Base-by-base conservation (phyloP, 2,113 vertebrate species). In the Bubo bubo region DNA sequence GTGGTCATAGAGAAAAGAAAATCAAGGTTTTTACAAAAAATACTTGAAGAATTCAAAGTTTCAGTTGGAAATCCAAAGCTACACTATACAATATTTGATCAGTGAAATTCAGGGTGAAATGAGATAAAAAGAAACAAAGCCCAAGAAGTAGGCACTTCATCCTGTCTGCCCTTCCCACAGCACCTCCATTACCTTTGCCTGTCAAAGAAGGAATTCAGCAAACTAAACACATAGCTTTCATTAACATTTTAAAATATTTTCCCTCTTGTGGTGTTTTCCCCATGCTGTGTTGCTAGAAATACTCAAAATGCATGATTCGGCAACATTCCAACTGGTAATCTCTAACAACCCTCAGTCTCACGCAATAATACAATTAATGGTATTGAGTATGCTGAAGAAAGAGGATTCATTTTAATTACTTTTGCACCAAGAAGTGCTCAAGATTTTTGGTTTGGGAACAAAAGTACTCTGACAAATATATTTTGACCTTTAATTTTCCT, bases 231-330 rank as follows among this genome's bases (percentile, higher is more conserved):
- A 60, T 7, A 81, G 16, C 28, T 89, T 56, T 82, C 62, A 84
- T 91, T 81, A 91, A 76, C 49, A 52, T 91, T 87, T 95, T 62
- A 1, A 93, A 85, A 62, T 87, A 76, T 79, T 85, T 97, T 92
- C 50, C 45, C 28, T 49, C 55, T 32, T 70, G 85, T 82, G 52
- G 68, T 79, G 50, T 82, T 93, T 82, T 79, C 26, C n/a, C 30
- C 50, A n/a, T 74, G 28, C 37, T 88, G 45, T 66, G 26, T 82
- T 82, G 41, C 71, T 87, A 76, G 59, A 95, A 86, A 76, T 73
- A 53, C 18, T 82, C 35, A 82, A 85, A 90, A 87, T 85, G 6
- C 21, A 50, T 66, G 62, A 76, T 88, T 87, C 62, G 86, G 55
- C 70, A 62, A 22, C 41, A 35, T 66, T 56, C 56, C 32, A 45